Percentiles rank a stretch among this genome's conserved stretches.
Evolutionary conservation across 2,797 vertebrate species (phyloP).

Genomic region (Intellagama lesueurii): DNA sequence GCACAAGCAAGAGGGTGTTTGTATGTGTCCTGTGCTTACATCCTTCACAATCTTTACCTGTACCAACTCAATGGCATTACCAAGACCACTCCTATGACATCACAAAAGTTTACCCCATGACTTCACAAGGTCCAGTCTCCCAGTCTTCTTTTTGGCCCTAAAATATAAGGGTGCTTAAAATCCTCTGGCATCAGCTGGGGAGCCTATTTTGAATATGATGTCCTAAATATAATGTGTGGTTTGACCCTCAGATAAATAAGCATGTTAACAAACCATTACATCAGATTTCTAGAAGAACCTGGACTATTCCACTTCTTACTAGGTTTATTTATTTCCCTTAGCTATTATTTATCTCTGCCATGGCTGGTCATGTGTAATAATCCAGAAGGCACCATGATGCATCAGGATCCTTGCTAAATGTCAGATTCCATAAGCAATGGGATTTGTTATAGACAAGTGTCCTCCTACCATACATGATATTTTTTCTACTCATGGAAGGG

Average conservation of each 20-base stretch:
- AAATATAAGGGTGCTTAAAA: no score
- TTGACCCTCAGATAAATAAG: background rate
- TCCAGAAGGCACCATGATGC: no score
- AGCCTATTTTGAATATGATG: background rate
- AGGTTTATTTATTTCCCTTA: background rate
- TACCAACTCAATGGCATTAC: no score
- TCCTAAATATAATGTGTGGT: rapidly evolving
- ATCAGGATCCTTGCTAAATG: background rate
- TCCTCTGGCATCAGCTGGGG: no score
- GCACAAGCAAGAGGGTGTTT: no score
- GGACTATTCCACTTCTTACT: background rate
- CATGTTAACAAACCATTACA: background rate
- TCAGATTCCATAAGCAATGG: background rate
- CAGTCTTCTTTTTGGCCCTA: no score
- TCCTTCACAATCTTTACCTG: no score
- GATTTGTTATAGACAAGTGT: background rate
- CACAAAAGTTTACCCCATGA: no score
- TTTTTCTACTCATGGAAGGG: background rate
- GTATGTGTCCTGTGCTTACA: no score
- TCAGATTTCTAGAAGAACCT: background rate
- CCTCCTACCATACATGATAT: background rate
- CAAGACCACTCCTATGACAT: no score
- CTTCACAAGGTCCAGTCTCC: no score
- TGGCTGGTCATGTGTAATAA: background rate
- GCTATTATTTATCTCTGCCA: background rate